These are phyloP conservation scores for Alethe diademata DNA, from an alignment of 2,113 vertebrate species.

Conservation along the genomic window DNA sequence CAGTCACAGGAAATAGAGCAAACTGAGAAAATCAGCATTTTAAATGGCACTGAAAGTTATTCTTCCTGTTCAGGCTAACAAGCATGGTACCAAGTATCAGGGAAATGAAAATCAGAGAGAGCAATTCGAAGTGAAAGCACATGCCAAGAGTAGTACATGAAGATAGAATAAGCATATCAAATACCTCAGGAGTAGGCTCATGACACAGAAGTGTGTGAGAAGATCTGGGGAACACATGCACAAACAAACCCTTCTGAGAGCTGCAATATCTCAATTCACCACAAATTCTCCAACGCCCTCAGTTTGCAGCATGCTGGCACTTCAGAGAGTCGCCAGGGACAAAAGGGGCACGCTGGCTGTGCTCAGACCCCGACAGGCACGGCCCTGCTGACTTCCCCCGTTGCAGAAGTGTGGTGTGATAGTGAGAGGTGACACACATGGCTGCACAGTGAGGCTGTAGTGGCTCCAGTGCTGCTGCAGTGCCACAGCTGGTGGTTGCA, in stretches of 20 bases:
- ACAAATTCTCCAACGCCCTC: neutral
- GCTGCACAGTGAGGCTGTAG: neutral
- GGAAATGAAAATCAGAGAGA: neutral
- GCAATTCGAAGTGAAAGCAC: neutral
- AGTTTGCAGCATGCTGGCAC: neutral
- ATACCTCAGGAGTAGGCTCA: neutral
- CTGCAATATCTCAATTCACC: neutral
- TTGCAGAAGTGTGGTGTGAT: rapidly evolving
- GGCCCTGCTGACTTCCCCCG: neutral
- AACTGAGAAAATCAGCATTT: neutral
- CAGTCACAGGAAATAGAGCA: neutral
- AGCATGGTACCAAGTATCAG: neutral
- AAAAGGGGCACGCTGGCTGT: neutral
- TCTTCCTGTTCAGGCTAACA: neutral
- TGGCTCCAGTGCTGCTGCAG: neutral
- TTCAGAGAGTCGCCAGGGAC: neutral
- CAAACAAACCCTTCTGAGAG: neutral
- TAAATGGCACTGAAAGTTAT: neutral
- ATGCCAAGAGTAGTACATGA: neutral
- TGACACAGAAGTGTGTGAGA: neutral
- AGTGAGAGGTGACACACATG: rapidly evolving
- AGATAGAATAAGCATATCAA: neutral
- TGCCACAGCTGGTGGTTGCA: neutral
- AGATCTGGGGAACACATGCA: neutral
- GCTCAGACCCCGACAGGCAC: rapidly evolving